Percentiles rank a stretch among this genome's conserved stretches.
phyloP scores from a whole-genome alignment of 2,888 invertebrate species.

The Macaria liturata region DNA sequence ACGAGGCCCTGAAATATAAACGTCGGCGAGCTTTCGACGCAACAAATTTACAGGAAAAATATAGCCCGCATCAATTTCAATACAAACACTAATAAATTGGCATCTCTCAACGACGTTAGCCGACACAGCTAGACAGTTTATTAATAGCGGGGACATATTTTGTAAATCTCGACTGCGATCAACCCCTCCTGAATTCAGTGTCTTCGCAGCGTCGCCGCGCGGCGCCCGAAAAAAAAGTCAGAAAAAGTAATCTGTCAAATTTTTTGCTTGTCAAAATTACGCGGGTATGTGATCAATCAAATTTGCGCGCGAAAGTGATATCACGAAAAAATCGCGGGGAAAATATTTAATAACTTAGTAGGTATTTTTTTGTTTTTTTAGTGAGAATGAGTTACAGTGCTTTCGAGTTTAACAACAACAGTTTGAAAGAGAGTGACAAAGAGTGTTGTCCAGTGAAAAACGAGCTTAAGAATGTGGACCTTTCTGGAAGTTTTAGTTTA shows the following conservation, averaged over 20 bases:
- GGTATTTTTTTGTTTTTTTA: no score
- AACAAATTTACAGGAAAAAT: slow-evolving; percentile 78
- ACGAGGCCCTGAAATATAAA: slow-evolving; percentile 66
- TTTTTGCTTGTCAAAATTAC: slow-evolving; percentile 43
- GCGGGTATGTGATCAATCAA: slow-evolving; percentile 14
- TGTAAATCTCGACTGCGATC: slow-evolving; percentile 70
- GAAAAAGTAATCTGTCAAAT: slow-evolving; percentile 34
- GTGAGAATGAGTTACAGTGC: slow-evolving; percentile 62
- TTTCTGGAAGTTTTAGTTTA: slow-evolving; percentile 7
- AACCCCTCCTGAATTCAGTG: slow-evolving; percentile 72
- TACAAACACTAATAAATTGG: slow-evolving; percentile 82
- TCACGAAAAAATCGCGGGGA: no score
- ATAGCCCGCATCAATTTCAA: slow-evolving; percentile 80
- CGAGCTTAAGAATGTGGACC: slow-evolving; percentile 47
- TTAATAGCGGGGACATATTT: slow-evolving; percentile 75
- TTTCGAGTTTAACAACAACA: slow-evolving; percentile 55
- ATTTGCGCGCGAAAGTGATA: slow-evolving; percentile 7
- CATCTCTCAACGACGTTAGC: slow-evolving; percentile 69
- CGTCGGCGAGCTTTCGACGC: slow-evolving; percentile 70
- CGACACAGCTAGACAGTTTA: slow-evolving; percentile 71
- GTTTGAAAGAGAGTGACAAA: slow-evolving; percentile 46
- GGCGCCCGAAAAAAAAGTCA: slow-evolving; percentile 65
- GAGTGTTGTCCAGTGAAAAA: slow-evolving; percentile 66
- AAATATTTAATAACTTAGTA: no score
- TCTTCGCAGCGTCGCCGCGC: slow-evolving; percentile 62